phyloP scores from a whole-genome alignment of 2,888 invertebrate species.

The Eupithecia pulchellata region DNA sequence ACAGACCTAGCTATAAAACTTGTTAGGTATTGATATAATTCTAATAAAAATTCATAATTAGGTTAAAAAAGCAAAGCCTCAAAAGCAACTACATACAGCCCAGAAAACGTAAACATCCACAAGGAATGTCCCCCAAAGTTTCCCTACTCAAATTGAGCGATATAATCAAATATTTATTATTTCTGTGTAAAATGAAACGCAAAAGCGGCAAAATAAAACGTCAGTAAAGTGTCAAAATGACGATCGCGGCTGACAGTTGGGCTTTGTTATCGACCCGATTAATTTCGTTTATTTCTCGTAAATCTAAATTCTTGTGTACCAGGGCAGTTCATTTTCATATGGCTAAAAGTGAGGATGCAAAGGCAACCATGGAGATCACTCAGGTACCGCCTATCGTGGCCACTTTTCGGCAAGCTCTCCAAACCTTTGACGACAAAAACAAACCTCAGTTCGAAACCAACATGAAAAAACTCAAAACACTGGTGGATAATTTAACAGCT shows the following conservation, averaged over 20 bases:
- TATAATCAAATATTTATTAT: neutral
- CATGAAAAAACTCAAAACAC: conserved; percentile 86
- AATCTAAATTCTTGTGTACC: conserved; percentile 71
- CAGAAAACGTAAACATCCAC: no score
- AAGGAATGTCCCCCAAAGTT: no score
- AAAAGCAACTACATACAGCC: no score
- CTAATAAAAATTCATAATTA: no score
- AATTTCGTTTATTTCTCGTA: conserved; percentile 69
- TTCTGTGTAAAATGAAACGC: conserved; percentile 14
- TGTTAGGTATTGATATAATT: no score
- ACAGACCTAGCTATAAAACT: no score
- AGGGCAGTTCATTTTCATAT: conserved; percentile 73
- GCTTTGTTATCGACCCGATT: conserved; percentile 79
- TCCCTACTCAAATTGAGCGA: no score
- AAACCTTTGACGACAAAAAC: conserved; percentile 88
- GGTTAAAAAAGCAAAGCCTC: no score
- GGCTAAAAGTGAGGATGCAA: conserved; percentile 75
- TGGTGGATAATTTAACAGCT: conserved; percentile 88
- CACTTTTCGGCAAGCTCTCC: conserved; percentile 89
- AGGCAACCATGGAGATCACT: conserved; percentile 78
- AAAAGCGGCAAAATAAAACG: conserved; percentile 40
- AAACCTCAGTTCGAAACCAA: conserved; percentile 86
- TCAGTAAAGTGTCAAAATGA: conserved; percentile 66
- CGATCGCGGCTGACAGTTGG: conserved; percentile 75
- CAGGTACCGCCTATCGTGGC: conserved; percentile 86